phyloP scores from a whole-genome alignment of 2,113 vertebrate species.

The Anthoscopus minutus region DNA sequence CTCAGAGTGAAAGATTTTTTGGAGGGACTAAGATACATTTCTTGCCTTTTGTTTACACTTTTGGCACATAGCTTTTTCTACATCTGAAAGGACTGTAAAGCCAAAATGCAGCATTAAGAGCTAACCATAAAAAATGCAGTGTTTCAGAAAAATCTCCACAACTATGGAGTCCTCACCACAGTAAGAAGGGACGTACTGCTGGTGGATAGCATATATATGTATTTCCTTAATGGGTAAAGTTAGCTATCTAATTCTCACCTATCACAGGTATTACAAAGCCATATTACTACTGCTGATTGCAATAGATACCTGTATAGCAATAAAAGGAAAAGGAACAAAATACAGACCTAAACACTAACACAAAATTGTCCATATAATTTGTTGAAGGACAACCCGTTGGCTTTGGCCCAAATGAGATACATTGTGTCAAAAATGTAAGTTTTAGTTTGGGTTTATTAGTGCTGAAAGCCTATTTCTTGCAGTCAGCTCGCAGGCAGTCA shows the following conservation, averaged over 20 bases:
- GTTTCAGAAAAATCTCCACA: background rate
- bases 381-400: background rate
- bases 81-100: background rate
- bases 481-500: background rate
- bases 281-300: background rate
- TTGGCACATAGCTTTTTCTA: background rate
- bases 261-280: background rate
- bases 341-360: background rate
- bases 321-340: background rate
- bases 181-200: background rate
- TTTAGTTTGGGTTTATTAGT: background rate
- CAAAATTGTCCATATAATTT: background rate
- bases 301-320: background rate
- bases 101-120: background rate
- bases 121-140: background rate
- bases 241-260: background rate
- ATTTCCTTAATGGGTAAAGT: background rate
- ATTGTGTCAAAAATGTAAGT: background rate
- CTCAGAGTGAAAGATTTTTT: background rate
- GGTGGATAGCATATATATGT: background rate
- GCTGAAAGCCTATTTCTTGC: rapidly evolving
- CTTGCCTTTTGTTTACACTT: background rate
- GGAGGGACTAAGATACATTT: background rate
- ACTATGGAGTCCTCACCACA: background rate
- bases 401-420: background rate